Evolutionary conservation across 2,797 vertebrate species (phyloP), one percentile per base, ranked within the genome.

Genomic region (Pangasius djambal): DNA sequence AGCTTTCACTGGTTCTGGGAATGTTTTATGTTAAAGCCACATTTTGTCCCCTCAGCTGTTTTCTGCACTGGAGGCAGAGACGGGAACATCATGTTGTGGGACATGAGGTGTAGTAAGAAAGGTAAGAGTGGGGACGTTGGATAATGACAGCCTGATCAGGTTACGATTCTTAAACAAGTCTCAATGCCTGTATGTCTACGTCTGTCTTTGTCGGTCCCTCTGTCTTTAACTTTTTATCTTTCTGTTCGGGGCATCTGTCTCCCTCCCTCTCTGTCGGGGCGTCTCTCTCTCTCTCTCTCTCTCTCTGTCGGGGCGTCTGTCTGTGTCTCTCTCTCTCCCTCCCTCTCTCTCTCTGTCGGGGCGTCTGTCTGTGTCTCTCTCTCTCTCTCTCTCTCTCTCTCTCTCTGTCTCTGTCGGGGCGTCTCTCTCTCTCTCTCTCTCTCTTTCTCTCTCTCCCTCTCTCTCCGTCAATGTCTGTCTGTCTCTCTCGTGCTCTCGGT

Each of bases 11-110:
- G 40, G 15, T n/a, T 44, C 25, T 25, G 31, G 18, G 1, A 37
- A 25, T 57, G 20, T 86, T 86, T 74, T 28, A 28, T 75, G 13
- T 61, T 48, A 13, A 44, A 40, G 1, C 25, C 2, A 1, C 6
- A 9, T 61, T 88, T 61, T 63, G 52, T 75, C 44, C 37, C 81
- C 67, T 70, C 93, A 99, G 99, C 97, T 92, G 97, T 99, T 44
- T 99, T 99, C 93, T 97, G 97, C 90, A 99, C 98, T 40, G 99
- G 98, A 90, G 98, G 97, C 79, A 96, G 99, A 95, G 99, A 99
- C 94, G 99, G 99, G 84, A 99, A 99, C 91, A 98, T 99, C 92
- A 98, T 99, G 97, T 93, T 99, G 90, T 99, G 99, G 99, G 99
- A 99, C 91, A 99, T 95, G 74, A 96, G 99, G 70, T 99, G 98